A percentile compares a stretch with the other conserved stretches of the same genome.
Conservation (phyloP, 2,888 invertebrate genomes). For the Yponomeuta malinellus region DNA sequence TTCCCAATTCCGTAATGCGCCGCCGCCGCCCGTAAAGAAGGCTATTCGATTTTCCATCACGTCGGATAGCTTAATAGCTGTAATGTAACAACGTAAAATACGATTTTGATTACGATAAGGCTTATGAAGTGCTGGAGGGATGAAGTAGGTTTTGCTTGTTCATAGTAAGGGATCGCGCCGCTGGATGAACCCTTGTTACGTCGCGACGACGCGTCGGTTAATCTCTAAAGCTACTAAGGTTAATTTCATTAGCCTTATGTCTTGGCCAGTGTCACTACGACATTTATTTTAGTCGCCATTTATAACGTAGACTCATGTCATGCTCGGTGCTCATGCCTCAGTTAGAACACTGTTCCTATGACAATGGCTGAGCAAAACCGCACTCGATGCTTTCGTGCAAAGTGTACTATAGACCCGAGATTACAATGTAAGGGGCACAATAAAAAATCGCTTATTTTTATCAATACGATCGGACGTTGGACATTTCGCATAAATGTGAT, state of each 20-base stretch:
- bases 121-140: constrained; percentile 28
- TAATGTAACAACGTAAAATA: constrained; percentile 45
- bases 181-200: not conserved
- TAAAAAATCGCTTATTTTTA: constrained; percentile 76
- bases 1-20: constrained; percentile 13
- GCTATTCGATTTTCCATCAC: constrained; percentile 50
- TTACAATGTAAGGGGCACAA: constrained; percentile 56
- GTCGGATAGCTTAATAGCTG: constrained; percentile 50
- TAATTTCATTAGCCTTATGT: not conserved
- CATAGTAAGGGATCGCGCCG: not conserved
- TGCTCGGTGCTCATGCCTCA: not conserved
- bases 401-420: constrained; percentile 23
- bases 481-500: constrained; percentile 76
- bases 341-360: not conserved
- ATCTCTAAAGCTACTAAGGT: too few relatives aligned
- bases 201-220: not conserved
- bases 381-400: not conserved
- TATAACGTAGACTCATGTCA: not conserved
- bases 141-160: constrained; percentile 11
- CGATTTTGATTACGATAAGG: constrained; percentile 57
- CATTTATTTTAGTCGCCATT: not conserved
- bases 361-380: not conserved
- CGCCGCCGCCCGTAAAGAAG: constrained; percentile 19
- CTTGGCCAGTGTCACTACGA: not conserved
- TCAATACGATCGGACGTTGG: constrained; percentile 74